phyloP scores from a whole-genome alignment of 2,113 vertebrate genomes.

The Elaphurus davidianus region DNA sequence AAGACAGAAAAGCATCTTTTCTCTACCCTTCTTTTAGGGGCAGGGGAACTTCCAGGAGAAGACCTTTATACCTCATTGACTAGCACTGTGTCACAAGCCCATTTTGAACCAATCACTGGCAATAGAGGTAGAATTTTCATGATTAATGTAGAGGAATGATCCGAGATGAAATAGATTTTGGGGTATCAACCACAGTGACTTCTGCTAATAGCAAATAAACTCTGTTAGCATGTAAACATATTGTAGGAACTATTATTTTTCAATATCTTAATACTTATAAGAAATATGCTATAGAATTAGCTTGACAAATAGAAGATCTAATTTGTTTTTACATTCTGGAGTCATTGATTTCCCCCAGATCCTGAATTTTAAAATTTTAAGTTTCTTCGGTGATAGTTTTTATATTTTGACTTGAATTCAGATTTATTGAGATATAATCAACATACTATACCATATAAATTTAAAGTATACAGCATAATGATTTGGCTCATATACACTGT shows the following conservation, averaged over 20 bases:
- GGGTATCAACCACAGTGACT: not conserved
- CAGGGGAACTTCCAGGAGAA: not conserved
- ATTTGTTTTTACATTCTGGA: not conserved
- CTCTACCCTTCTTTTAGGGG: not conserved
- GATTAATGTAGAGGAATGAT: not conserved
- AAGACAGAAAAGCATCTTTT: not conserved
- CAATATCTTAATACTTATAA: not conserved
- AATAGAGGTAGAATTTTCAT: not conserved
- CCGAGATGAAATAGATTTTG: not conserved
- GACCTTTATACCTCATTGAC: not conserved
- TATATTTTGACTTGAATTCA: not conserved
- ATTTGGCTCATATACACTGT: not conserved
- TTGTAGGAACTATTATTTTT: not conserved
- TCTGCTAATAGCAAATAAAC: not conserved
- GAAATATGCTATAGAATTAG: not conserved
- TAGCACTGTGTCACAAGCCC: not conserved
- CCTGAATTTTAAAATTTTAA: not conserved
- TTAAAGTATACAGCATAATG: not conserved
- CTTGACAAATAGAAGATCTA: not conserved
- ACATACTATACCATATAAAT: not conserved
- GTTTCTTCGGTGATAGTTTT: not conserved
- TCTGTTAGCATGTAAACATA: not conserved
- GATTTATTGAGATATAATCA: not conserved
- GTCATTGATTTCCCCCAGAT: not conserved
- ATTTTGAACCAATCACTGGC: not conserved